Conservation (phyloP, 2,113 vertebrate species). For the Pollachius pollachius region DNA sequence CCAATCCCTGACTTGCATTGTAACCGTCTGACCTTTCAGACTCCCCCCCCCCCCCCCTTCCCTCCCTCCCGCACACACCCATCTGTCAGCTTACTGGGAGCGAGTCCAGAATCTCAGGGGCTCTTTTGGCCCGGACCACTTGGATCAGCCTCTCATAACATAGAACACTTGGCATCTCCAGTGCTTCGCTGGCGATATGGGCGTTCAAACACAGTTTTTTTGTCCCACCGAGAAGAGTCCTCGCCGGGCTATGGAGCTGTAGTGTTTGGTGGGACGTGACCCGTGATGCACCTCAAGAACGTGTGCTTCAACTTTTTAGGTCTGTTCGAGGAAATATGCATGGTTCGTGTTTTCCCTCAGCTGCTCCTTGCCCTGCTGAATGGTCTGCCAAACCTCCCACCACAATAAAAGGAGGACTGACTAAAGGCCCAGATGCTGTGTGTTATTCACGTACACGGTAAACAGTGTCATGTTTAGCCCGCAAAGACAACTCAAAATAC, state of each 20-base stretch:
- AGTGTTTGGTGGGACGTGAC: too few species aligned
- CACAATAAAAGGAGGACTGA: background rate
- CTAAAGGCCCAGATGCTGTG: background rate
- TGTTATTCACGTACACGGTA: conserved; percentile 28
- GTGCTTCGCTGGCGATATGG: conserved; percentile 35
- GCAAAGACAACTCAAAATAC: conserved; percentile 17
- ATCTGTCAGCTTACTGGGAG: conserved; percentile 41
- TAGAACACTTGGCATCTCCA: conserved; percentile 26
- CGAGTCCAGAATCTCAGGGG: conserved; percentile 16
- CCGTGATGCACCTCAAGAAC: too few species aligned
- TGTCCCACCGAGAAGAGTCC: too few species aligned
- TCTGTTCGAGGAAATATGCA: too few species aligned
- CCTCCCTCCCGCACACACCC: background rate
- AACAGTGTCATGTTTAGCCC: conserved; percentile 17
- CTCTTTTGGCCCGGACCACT: conserved; percentile 46
- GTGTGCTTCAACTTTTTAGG: background rate
- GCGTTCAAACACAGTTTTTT: too few species aligned
- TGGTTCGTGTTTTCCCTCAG: too few species aligned
- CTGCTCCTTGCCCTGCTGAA: too few species aligned
- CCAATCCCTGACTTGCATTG: too few species aligned
- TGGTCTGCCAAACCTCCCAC: background rate
- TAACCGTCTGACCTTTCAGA: too few species aligned
- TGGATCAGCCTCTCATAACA: conserved; percentile 19
- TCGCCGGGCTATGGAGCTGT: too few species aligned
- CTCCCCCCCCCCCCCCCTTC: too few species aligned